phyloP scores from a whole-genome alignment of 1,140 invertebrate species.

The Hormaphis cornu region DNA sequence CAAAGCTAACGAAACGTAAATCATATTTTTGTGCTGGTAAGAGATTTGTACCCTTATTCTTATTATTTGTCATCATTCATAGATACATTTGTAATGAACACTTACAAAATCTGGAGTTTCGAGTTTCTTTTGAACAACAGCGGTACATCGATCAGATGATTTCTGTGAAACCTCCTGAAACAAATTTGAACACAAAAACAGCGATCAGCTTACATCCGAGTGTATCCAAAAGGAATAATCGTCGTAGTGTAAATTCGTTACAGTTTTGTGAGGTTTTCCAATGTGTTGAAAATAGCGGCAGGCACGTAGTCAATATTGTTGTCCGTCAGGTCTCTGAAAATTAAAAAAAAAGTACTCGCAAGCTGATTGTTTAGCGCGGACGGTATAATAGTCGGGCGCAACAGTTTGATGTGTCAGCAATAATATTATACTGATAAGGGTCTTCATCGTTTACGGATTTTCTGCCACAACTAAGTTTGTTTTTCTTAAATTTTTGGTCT shows the following conservation, averaged over 20 bases:
- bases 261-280: constrained; percentile 60
- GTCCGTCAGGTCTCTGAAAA: constrained; percentile 59
- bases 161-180: constrained; percentile 15
- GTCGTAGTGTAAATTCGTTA: constrained; percentile 44
- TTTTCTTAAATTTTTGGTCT: too few species aligned
- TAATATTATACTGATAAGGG: too few species aligned
- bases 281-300: constrained; percentile 57
- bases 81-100: too few species aligned
- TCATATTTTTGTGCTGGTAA: too few species aligned
- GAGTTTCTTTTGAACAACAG: constrained; percentile 11
- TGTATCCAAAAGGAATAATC: not conserved
- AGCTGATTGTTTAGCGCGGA: not conserved
- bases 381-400: not conserved
- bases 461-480: too few species aligned
- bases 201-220: not conserved
- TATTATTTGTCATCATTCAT: too few species aligned
- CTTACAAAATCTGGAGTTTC: constrained; percentile 21
- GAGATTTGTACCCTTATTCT: too few species aligned
- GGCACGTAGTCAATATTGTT: constrained; percentile 69
- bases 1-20: too few species aligned
- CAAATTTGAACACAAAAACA: not conserved
- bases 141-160: constrained; percentile 9
- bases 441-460: too few species aligned
- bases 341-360: constrained; percentile 3
- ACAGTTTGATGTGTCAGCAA: not conserved